Conservation (phyloP, 2,797 vertebrate species). For the Alosa sapidissima region DNA sequence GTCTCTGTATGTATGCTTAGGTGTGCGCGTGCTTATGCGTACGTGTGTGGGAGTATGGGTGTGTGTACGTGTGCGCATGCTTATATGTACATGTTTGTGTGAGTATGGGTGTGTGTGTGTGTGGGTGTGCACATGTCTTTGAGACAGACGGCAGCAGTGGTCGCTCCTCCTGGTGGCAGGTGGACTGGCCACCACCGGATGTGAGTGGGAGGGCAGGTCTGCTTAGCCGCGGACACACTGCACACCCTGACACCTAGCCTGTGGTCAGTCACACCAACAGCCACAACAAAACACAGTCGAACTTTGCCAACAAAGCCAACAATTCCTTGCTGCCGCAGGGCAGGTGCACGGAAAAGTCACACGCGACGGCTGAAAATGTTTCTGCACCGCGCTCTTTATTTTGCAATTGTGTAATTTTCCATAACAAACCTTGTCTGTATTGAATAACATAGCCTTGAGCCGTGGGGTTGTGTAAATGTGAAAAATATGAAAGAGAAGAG, state of each 20-base stretch:
- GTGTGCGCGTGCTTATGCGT: neutral
- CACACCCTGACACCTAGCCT: neutral
- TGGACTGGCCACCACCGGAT: conserved; percentile 4
- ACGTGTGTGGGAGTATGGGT: neutral
- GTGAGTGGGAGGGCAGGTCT: conserved; percentile 25
- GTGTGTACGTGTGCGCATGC: neutral
- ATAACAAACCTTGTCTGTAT: conserved; percentile 9
- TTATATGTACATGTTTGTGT: neutral
- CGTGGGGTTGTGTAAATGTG: neutral
- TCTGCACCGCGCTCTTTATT: neutral
- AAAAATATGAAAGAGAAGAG: neutral
- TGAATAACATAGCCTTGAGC: conserved; percentile 3
- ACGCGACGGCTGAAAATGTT: neutral
- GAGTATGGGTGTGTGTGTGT: neutral
- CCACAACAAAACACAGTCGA: neutral
- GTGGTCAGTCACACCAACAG: conserved; percentile 10
- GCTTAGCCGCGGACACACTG: conserved; percentile 5
- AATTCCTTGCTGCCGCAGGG: neutral
- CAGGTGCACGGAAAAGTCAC: neutral
- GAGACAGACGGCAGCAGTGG: conserved; percentile 56
- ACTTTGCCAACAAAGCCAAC: neutral
- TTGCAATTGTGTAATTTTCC: conserved; percentile 4
- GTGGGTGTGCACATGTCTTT: neutral
- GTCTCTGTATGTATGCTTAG: neutral
- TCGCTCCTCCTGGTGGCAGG: conserved; percentile 39